Conservation (phyloP, 1,140 invertebrate genomes). For the Adelges cooleyi region DNA sequence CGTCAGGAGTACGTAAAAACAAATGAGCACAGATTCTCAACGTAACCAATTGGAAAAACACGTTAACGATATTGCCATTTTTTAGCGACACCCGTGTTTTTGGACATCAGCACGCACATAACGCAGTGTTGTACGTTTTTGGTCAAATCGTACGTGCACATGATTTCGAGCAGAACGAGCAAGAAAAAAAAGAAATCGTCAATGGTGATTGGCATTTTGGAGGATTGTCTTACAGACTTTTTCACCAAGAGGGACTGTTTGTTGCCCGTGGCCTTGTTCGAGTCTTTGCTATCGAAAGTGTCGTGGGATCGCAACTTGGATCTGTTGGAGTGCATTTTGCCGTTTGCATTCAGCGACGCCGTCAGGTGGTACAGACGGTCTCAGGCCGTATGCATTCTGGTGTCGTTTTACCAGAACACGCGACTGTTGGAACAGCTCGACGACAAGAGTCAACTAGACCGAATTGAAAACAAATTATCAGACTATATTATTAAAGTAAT, state of each 20-base stretch:
- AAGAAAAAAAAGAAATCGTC: constrained; percentile 39
- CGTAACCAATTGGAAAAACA: not conserved
- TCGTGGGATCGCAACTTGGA: constrained; percentile 50
- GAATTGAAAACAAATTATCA: constrained; percentile 12
- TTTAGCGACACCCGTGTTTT: constrained; percentile 47
- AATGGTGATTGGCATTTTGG: constrained; percentile 45
- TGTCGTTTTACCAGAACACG: constrained; percentile 47
- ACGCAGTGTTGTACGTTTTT: constrained; percentile 53
- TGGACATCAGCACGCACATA: constrained; percentile 54
- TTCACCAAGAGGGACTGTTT: constrained; percentile 43
- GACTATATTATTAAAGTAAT: not conserved
- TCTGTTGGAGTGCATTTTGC: constrained; percentile 43
- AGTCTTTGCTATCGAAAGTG: constrained; percentile 44
- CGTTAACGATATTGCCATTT: not conserved
- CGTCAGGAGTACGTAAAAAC: constrained; percentile 30
- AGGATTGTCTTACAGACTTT: constrained; percentile 45
- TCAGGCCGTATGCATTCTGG: constrained; percentile 51
- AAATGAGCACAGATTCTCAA: not conserved
- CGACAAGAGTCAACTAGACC: not conserved
- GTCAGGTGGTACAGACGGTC: constrained; percentile 50
- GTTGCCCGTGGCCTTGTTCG: constrained; percentile 51
- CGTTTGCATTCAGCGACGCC: constrained; percentile 47
- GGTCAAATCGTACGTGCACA: constrained; percentile 43
- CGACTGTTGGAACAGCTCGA: constrained; percentile 34
- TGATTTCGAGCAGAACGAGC: constrained; percentile 38